Conservation (phyloP, 2,888 invertebrate species). For the Trileptium ribeirensis region DNA sequence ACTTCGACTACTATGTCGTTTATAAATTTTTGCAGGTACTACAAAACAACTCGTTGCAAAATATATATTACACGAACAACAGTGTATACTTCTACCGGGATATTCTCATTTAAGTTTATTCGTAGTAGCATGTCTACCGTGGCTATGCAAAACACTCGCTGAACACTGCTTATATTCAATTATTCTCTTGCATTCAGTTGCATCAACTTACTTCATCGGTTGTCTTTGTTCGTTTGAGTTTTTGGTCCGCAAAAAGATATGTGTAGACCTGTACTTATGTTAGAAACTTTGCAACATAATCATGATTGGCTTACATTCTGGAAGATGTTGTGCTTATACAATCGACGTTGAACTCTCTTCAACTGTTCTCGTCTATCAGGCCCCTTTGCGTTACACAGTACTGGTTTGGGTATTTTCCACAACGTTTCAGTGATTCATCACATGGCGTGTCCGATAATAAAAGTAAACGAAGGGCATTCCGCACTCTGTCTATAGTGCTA, state of each 20-base stretch:
- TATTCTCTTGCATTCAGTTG: not conserved
- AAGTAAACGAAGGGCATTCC: too few species aligned
- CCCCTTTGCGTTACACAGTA: not conserved
- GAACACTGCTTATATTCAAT: not conserved
- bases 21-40: not conserved
- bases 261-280: not conserved
- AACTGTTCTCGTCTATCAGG: not conserved
- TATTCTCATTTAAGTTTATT: not conserved
- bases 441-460: too few species aligned
- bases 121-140: not conserved
- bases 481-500: too few species aligned
- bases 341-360: not conserved
- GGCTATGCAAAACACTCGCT: not conserved
- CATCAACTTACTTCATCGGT: not conserved
- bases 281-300: not conserved
- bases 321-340: not conserved
- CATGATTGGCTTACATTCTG: not conserved
- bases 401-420: not conserved
- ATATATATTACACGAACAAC: not conserved
- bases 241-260: not conserved
- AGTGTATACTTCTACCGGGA: not conserved
- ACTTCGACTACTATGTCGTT: not conserved
- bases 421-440: too few species aligned
- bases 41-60: not conserved
- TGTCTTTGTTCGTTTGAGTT: not conserved